Evolutionary conservation across 2,797 vertebrate species (phyloP).

Genomic region (Onychomys arenicola): DNA sequence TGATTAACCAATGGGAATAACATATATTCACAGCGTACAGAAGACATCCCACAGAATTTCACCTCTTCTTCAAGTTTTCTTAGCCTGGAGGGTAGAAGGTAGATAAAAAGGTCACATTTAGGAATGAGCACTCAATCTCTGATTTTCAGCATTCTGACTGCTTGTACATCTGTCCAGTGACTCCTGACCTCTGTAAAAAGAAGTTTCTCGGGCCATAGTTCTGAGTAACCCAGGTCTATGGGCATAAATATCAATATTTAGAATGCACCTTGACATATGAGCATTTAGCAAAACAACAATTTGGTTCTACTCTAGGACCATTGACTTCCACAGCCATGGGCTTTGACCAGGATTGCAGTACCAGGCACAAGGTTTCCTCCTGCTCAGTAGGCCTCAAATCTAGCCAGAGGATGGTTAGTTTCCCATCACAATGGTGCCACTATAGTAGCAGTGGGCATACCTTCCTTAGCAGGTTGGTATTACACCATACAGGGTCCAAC

Average conservation of each 20-base stretch:
- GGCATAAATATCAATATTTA: not conserved
- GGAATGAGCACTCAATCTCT: not conserved
- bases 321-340: not conserved
- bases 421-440: not conserved
- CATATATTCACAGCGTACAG: too few species aligned
- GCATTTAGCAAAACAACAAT: not conserved
- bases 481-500: too few species aligned
- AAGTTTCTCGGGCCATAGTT: not conserved
- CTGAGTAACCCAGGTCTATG: not conserved
- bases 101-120: too few species aligned
- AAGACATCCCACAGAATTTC: not conserved
- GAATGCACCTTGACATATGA: not conserved
- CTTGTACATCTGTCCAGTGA: too few species aligned
- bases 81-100: not conserved
- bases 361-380: not conserved
- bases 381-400: not conserved
- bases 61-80: not conserved
- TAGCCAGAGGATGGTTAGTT: not conserved
- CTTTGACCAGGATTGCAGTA: not conserved
- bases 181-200: not conserved
- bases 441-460: not conserved
- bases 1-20: too few species aligned
- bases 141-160: not conserved
- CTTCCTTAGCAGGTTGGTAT: not conserved
- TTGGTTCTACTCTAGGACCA: not conserved